phyloP scores from a whole-genome alignment of 2,888 invertebrate genomes.

The Ptychoptera contaminata region DNA sequence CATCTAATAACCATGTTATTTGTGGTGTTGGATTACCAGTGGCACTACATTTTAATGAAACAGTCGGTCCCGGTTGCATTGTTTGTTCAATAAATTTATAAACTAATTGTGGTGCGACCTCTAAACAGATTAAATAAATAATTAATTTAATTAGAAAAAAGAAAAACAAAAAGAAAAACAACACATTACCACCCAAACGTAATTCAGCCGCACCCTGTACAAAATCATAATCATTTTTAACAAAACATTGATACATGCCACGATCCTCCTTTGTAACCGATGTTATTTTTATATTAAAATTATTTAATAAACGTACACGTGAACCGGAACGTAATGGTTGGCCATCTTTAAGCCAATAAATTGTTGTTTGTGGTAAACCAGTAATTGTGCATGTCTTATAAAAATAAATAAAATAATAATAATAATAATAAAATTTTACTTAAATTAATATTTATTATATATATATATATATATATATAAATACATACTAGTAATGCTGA shows the following conservation, averaged over 20 bases:
- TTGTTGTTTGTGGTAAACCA: constrained; percentile 62
- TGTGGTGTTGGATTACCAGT: constrained; percentile 63
- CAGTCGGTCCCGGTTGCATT: constrained; percentile 59
- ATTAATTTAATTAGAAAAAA: neutral
- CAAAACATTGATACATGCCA: constrained; percentile 84
- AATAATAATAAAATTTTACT: constrained; percentile 1
- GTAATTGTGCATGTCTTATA: constrained; percentile 56
- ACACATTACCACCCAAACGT: constrained; percentile 51
- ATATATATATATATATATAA: no score
- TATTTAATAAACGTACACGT: constrained; percentile 36
- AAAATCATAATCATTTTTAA: constrained; percentile 65
- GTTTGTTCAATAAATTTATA: constrained; percentile 67
- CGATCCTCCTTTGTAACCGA: constrained; percentile 62
- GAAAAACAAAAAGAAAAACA: neutral
- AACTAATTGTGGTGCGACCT: constrained; percentile 56
- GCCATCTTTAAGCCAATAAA: constrained; percentile 67
- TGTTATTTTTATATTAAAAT: constrained; percentile 40
- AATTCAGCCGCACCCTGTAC: constrained; percentile 66
- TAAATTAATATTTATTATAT: no score
- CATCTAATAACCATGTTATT: constrained; percentile 60
- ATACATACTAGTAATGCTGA: constrained; percentile 46
- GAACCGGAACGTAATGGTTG: constrained; percentile 40
- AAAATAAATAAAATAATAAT: neutral
- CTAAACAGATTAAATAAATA: constrained; percentile 30
- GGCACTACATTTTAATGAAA: constrained; percentile 60